phyloP scores from a whole-genome alignment of 2,113 vertebrate genomes.

The Eulemur macaco region DNA sequence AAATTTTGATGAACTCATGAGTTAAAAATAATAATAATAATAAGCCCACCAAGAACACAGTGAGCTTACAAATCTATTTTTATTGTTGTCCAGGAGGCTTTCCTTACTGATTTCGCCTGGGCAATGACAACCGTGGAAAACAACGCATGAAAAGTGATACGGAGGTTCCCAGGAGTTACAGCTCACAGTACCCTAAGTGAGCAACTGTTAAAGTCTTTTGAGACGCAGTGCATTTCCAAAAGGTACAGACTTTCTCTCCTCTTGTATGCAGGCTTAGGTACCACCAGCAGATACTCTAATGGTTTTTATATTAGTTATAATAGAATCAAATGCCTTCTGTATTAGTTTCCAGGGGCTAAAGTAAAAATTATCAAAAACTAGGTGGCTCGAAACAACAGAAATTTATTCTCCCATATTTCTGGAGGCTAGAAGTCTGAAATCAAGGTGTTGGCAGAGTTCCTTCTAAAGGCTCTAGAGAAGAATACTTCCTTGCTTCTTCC shows the following conservation, averaged over 20 bases:
- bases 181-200: background rate
- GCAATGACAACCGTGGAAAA: constrained; percentile 8
- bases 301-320: background rate
- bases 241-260: background rate
- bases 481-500: background rate
- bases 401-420: background rate
- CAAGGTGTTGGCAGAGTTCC: background rate
- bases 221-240: background rate
- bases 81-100: background rate
- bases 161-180: background rate
- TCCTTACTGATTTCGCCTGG: constrained; percentile 4
- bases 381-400: background rate
- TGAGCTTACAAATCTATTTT: constrained; percentile 4
- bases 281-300: background rate
- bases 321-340: background rate
- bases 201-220: background rate
- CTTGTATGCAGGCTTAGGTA: background rate
- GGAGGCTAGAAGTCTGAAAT: background rate
- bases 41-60: background rate
- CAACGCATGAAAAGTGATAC: background rate
- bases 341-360: background rate
- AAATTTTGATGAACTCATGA: background rate
- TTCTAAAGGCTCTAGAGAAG: background rate
- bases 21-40: constrained; percentile 3
- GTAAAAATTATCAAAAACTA: background rate